A percentile compares a stretch with the other conserved stretches of the same genome.
These are phyloP conservation scores for Ophonus ardosiacus DNA, from an alignment of 2,888 invertebrate species.

Conservation along the genomic window DNA sequence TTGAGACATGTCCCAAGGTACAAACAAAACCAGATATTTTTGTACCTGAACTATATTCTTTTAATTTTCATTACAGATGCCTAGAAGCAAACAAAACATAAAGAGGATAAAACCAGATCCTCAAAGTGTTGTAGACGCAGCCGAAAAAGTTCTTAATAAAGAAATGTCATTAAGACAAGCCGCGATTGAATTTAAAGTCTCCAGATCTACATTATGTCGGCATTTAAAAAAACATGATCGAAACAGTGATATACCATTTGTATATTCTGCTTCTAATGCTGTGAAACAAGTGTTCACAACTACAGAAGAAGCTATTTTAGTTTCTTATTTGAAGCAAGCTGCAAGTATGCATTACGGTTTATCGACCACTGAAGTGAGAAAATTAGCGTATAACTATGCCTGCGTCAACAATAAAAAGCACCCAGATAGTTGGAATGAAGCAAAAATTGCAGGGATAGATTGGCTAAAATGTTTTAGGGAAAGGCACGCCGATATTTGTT, in stretches of 20 bases:
- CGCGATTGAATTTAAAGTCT: conserved; percentile 6
- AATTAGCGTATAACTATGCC: too few species aligned
- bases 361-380: too few species aligned
- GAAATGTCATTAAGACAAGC: conserved; percentile 17
- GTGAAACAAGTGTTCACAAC: neutral
- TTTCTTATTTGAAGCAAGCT: neutral
- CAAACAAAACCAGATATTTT: conserved; percentile 4
- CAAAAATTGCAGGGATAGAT: conserved; percentile 62
- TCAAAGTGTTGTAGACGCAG: neutral
- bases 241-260: too few species aligned
- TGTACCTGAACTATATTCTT: conserved; percentile 6
- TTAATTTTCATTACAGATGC: conserved; percentile 5
- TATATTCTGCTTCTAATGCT: too few species aligned
- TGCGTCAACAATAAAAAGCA: too few species aligned
- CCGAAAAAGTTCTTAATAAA: conserved; percentile 9
- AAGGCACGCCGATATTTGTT: conserved; percentile 54
- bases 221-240: neutral
- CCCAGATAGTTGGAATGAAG: conserved; percentile 49
- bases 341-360: neutral
- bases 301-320: neutral
- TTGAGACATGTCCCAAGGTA: neutral
- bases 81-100: conserved; percentile 9
- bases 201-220: conserved; percentile 25
- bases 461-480: conserved; percentile 65
- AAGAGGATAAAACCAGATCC: conserved; percentile 19